Percentiles rank a stretch among this genome's conserved stretches.
phyloP scores from a whole-genome alignment of 2,888 invertebrate species.

The Melangyna quadrimaculata region DNA sequence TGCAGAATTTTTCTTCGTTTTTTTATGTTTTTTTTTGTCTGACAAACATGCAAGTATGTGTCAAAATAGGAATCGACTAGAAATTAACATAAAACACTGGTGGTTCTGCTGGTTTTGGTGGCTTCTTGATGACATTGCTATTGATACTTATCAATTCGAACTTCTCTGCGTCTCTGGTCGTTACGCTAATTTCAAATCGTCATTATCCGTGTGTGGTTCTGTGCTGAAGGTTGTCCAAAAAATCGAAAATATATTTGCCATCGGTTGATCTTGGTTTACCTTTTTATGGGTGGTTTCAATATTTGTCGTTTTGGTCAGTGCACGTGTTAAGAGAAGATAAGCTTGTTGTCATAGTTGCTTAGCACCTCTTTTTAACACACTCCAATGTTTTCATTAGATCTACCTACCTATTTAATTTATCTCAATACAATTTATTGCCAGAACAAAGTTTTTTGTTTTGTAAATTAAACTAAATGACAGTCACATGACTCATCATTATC shows the following conservation, averaged over 20 bases:
- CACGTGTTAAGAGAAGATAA: constrained; percentile 45
- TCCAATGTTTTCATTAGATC: neutral
- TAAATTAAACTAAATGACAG: neutral
- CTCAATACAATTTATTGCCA: neutral
- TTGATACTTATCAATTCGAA: neutral
- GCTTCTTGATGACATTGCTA: neutral
- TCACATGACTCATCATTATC: constrained; percentile 33
- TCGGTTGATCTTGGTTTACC: constrained; percentile 29
- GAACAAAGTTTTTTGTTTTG: neutral
- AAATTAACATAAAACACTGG: constrained; percentile 49
- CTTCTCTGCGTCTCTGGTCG: neutral
- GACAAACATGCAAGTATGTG: constrained; percentile 25
- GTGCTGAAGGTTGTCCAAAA: neutral
- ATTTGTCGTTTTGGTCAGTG: constrained; percentile 25
- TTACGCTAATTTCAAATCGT: neutral
- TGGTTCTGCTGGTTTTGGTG: neutral
- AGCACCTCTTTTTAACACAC: neutral
- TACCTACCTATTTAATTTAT: neutral
- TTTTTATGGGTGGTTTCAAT: constrained; percentile 4
- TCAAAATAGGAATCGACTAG: constrained; percentile 24
- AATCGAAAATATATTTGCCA: constrained; percentile 9
- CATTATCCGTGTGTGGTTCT: neutral
- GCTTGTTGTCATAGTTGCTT: constrained; percentile 8
- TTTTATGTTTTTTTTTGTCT: neutral
- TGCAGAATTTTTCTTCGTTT: neutral